Evolutionary conservation across 2,113 vertebrate species (phyloP).

Genomic region (Ibidorhyncha struthersii): DNA sequence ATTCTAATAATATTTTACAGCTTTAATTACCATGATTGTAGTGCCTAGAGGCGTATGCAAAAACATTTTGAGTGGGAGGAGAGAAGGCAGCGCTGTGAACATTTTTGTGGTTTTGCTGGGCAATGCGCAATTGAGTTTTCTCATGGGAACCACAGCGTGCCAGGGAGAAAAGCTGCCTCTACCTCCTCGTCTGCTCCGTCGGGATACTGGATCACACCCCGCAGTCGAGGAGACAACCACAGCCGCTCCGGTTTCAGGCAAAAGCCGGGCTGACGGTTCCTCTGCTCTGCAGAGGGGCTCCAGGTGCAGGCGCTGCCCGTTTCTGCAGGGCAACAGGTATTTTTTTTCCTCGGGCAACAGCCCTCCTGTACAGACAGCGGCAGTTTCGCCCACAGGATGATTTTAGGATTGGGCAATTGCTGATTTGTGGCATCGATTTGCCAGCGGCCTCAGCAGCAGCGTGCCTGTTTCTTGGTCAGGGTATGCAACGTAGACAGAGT

Average conservation of each 20-base stretch:
- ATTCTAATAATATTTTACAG: constrained; percentile 55
- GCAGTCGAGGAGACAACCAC: not conserved
- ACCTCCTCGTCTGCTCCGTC: not conserved
- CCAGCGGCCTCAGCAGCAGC: not conserved
- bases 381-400: not conserved
- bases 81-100: constrained; percentile 49
- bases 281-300: not conserved
- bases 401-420: not conserved
- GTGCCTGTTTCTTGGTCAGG: not conserved
- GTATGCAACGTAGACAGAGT: not conserved
- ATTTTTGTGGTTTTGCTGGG: constrained; percentile 66
- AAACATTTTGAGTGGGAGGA: constrained; percentile 51
- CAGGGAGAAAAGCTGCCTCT: constrained; percentile 5
- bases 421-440: not conserved
- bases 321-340: not conserved
- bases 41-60: constrained; percentile 56
- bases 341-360: not conserved
- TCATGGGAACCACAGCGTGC: constrained; percentile 60
- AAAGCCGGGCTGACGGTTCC: not conserved
- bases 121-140: constrained; percentile 55
- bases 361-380: not conserved
- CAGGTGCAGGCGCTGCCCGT: not conserved
- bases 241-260: not conserved
- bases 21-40: constrained; percentile 60
- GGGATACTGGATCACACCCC: not conserved